Evolutionary conservation across 2,113 vertebrate genomes (phyloP), one percentile per base, ranked within the genome.

Genomic region (Dicaeum eximium): DNA sequence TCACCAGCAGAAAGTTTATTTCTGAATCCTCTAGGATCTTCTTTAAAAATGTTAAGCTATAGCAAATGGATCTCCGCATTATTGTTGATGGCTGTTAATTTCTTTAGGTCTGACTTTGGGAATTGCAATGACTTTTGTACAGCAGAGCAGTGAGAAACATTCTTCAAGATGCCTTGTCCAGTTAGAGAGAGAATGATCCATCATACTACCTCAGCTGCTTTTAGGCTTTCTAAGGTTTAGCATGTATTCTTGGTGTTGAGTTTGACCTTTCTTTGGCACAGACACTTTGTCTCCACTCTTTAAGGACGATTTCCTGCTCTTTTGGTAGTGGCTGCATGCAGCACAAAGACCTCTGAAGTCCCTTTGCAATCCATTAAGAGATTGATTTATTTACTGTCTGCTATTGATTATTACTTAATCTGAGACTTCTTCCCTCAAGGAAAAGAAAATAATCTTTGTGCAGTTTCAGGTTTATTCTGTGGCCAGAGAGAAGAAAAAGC

Each of bases 391-490:
- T 92, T 90, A 87, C 78, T 72, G 57, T 60, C 62, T 87, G 70
- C 42, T 92, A 86, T 92, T 91, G 89, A 94, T 92, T 95, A 95
- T 95, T 92, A 81, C 66, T 96, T 95, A 78, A 79, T 94, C 69
- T 89, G 75, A 87, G n/a, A 40, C 54, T 75, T 85, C 40, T 82
- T 87, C 45, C 62, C 53, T 92, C 54, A 75, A 80, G 71, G 54
- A 86, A 92, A 91, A 92, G 50, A 48, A 79, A 82, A 85, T 38
- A 47, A 81, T 81, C 58, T 87, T 87, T 79, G 31, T 65, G 16
- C 45, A 69, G 31, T 82, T 95, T 85, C 58, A 82, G 23, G 24
- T 83, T 73, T 90, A 30, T 65, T 88, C 54, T 70, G 24, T 58
- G 51, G 35, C 71, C 79, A 91, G 58, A 66, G 22, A 82, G 21